Conservation (phyloP, 2,797 vertebrate species). For the Xiphophorus birchmanni region DNA sequence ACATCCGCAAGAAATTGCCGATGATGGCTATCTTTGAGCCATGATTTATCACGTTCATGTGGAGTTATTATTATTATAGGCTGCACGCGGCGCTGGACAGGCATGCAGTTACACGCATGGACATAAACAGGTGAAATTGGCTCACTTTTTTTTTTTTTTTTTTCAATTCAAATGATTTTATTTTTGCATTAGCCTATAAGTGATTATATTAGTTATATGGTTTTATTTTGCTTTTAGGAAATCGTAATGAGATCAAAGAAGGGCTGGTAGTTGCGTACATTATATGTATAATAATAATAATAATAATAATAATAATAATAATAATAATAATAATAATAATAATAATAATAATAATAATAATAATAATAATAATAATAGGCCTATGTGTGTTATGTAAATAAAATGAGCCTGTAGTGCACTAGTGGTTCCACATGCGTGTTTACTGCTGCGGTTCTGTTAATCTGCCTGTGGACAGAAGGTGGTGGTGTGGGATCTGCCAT, state of each 20-base stretch:
- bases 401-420: neutral
- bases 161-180: neutral
- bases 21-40: conserved; percentile 30
- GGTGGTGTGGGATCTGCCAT: conserved; percentile 59
- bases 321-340: neutral
- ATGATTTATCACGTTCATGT: conserved; percentile 38
- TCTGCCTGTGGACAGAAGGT: conserved; percentile 64
- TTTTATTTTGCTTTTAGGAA: neutral
- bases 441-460: conserved; percentile 12
- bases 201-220: neutral
- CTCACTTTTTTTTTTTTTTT: neutral
- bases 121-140: neutral
- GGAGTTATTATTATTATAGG: conserved; percentile 17
- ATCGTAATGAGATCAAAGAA: neutral
- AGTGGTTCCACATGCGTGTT: neutral
- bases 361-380: neutral
- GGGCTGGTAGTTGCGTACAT: neutral
- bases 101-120: neutral
- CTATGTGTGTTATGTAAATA: neutral
- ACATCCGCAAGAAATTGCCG: conserved; percentile 31
- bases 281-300: neutral
- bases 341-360: neutral
- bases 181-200: neutral
- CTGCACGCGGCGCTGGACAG: neutral
- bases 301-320: neutral